Percentiles rank a stretch among this genome's conserved stretches.
These are phyloP conservation scores for Otus sunia DNA, from an alignment of 2,113 vertebrate species.

Conservation along the genomic window DNA sequence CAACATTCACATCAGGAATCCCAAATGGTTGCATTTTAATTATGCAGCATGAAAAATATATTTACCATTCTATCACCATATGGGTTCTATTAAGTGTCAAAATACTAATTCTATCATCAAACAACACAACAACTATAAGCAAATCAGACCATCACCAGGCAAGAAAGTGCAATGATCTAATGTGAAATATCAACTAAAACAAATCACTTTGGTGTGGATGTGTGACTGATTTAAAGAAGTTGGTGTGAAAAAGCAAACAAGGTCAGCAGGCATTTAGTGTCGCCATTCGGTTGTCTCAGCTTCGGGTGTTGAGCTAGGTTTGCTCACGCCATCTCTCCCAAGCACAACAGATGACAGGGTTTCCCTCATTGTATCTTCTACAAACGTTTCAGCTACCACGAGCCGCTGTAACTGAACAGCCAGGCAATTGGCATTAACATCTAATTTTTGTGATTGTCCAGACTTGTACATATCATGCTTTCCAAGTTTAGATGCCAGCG, in stretches of 20 bases:
- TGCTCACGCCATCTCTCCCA: background rate
- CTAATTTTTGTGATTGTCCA: background rate
- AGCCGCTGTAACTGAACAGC: background rate
- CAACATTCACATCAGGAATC: background rate
- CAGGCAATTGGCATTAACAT: background rate
- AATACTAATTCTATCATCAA: background rate
- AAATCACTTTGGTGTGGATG: background rate
- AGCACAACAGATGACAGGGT: background rate
- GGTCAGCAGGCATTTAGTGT: background rate
- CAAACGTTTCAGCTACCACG: background rate
- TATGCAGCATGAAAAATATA: background rate
- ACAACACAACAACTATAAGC: background rate
- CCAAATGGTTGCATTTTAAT: background rate
- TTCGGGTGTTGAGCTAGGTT: background rate
- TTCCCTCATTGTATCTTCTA: background rate
- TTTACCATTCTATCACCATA: background rate
- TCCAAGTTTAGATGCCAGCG: background rate
- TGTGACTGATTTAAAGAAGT: background rate
- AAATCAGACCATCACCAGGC: background rate
- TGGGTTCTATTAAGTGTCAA: background rate
- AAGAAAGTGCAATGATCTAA: background rate
- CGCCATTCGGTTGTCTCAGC: background rate
- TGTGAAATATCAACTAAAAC: background rate
- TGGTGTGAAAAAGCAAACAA: background rate
- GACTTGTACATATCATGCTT: background rate